Base-by-base conservation (phyloP, 2,113 vertebrate genomes). In the Tragulus kanchil region DNA sequence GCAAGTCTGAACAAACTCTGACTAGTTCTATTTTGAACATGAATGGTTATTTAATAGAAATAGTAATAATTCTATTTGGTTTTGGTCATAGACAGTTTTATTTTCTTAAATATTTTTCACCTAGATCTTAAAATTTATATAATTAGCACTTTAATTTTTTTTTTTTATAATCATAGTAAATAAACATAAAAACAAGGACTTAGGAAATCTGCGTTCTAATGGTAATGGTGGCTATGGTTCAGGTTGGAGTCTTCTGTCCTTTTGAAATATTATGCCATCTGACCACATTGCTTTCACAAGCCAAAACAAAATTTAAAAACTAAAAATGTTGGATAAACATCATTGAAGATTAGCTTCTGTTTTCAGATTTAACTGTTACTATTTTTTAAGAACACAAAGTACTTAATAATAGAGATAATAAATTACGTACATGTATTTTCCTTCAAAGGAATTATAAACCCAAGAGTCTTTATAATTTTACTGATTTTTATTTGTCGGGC, bases 251-350 rank as follows among this genome's bases (percentile, higher is more conserved):
- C 93, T 93, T 81, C 25, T 15, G 65, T 69, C 19, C 56, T 91
- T 97, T 75, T 94, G 82, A 90, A 78, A 79, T 58, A 95, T 58
- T 89, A n/a, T 82, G 19, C 12, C 67, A 85, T 91, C 87, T 95
- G 69, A 77, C 26, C 64, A 67, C 42, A 42, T 73, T 90, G 79
- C 28, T 91, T 91, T 93, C 42, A 58, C 62, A 84, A 89, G 50
- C 90, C 48, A 92, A 95, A 87, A 25, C 26, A 95, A 85, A 89
- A 84, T 64, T 90, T 85, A n/a, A 95, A 90, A 89, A 82, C 10
- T 82, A 11, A n/a, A 82, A 78, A 61, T 89, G 31, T 79, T 91
- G 3, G 9, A 19, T 90, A 93, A 93, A 84, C 12, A 87, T 79
- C 42, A 85, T 81, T 85, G 58, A 92, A 61, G 17, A 90, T 16